These are phyloP conservation scores for Drosophila quadrilineata DNA, from an alignment of 1,140 invertebrate genomes.

Conservation along the genomic window DNA sequence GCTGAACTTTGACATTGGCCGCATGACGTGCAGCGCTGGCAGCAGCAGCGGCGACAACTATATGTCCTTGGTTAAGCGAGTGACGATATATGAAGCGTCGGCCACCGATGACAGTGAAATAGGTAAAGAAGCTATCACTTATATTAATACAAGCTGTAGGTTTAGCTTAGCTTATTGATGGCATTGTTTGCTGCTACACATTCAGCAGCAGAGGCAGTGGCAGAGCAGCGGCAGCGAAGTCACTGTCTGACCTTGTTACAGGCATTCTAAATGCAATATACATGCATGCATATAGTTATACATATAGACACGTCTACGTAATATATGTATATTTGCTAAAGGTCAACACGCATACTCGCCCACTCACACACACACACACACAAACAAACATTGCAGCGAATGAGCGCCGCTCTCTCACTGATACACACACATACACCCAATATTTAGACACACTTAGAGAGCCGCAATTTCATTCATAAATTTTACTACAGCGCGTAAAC, in stretches of 20 bases:
- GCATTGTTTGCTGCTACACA: conserved; percentile 23
- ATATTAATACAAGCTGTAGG: conserved; percentile 1
- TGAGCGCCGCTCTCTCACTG: conserved; percentile 44
- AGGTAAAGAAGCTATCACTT: conserved; percentile 34
- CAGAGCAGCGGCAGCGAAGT: conserved; percentile 41
- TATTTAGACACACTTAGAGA: conserved; percentile 21
- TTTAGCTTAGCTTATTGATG: conserved; percentile 36
- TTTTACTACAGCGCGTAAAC: conserved; percentile 55
- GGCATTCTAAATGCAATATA: conserved; percentile 72
- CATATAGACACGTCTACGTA: conserved; percentile 54
- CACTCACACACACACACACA: conserved; percentile 10
- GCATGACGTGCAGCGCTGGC: conserved; percentile 65
- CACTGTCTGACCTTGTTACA: conserved; percentile 66
- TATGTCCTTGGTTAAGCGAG: conserved; percentile 80
- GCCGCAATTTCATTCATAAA: conserved; percentile 66
- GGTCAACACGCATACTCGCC: conserved; percentile 65
- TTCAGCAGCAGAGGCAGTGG: conserved; percentile 26
- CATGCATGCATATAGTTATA: conserved; percentile 20
- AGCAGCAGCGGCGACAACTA: conserved; percentile 80
- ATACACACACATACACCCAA: conserved; percentile 30
- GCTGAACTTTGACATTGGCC: conserved; percentile 61
- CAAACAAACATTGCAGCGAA: conserved; percentile 1
- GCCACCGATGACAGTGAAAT: conserved; percentile 29
- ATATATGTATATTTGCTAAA: conserved; percentile 73
- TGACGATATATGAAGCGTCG: conserved; percentile 56